Base-by-base conservation (phyloP, 2,113 vertebrate species). In the Microcebus jonahi region DNA sequence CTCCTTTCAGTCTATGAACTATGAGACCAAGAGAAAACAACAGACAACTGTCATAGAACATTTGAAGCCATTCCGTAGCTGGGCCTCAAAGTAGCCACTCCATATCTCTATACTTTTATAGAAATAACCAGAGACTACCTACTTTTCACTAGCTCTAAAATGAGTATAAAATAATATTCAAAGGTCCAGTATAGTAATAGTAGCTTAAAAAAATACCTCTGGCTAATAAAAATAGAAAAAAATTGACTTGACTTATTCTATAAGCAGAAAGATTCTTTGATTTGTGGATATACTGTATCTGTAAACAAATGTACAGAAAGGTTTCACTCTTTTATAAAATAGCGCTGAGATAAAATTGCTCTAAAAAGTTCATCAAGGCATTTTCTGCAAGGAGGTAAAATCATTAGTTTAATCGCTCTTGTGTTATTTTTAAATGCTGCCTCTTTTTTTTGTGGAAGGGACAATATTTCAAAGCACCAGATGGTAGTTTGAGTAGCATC, bases 391-490 rank as follows among this genome's bases (percentile, higher is more conserved):
- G 11, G 12, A 21, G 34, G 1, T 4, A 34, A n/a, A 81, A 82
- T n/a, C 2, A 67, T 5, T 55, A 79, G 34, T 57, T 90, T 45
- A 83, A 83, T 36, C 42, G 25, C 10, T 25, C 29, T 85, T 77
- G 50, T 67, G 34, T 67, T 70, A 80, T 48, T 88, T 91, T 94
- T 88, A 94, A 97, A 90, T 94, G 42, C 20, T 79, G 79, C 23
- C 50, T 81, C 29, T 75, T 73, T 67, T 67, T 70, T 70, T 29
- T 31, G 21, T 48, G 39, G 36, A 61, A 80, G 14, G 57, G 70
- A 95, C 85, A 85, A 48, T 94, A 96, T 95, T 97, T 97, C 17
- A 57, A 88, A 59, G 89, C 5, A 0, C 36, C 13, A 75, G 14
- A 11, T 27, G 21, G 12, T 0, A 55, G 18, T 27, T 4, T 11